phyloP scores from a whole-genome alignment of 2,113 vertebrate species.

The Gallinago jamesoni region DNA sequence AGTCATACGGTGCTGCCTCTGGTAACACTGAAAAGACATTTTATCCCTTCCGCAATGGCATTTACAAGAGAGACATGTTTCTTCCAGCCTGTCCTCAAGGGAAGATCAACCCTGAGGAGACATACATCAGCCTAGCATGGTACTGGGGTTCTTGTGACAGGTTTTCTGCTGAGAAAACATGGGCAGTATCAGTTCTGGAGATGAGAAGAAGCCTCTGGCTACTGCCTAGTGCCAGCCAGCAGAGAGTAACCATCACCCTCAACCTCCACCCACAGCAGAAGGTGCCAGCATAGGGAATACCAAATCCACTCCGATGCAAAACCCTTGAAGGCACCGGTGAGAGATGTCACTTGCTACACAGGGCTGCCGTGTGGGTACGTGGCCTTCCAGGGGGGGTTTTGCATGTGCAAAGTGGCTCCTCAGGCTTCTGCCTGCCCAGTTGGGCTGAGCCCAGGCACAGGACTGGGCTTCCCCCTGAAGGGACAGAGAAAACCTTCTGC shows the following conservation, averaged over 20 bases:
- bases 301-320: not conserved
- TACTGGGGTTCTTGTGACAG: not conserved
- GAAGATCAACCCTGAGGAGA: not conserved
- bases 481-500: not conserved
- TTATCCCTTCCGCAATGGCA: not conserved
- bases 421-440: not conserved
- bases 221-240: not conserved
- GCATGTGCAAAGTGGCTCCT: not conserved
- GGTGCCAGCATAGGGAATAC: not conserved
- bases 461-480: not conserved
- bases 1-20: not conserved
- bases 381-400: not conserved
- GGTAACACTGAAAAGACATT: not conserved
- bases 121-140: not conserved
- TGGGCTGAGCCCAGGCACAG: not conserved
- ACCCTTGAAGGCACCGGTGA: not conserved
- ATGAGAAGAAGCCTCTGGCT: not conserved
- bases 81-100: not conserved
- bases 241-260: not conserved
- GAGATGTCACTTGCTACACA: not conserved
- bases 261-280: not conserved
- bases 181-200: not conserved
- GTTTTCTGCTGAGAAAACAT: not conserved
- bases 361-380: fast-evolving
- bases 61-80: not conserved